Percentiles rank a stretch among this genome's conserved stretches.
phyloP scores from a whole-genome alignment of 2,888 invertebrate genomes.

The Agrilus mali region DNA sequence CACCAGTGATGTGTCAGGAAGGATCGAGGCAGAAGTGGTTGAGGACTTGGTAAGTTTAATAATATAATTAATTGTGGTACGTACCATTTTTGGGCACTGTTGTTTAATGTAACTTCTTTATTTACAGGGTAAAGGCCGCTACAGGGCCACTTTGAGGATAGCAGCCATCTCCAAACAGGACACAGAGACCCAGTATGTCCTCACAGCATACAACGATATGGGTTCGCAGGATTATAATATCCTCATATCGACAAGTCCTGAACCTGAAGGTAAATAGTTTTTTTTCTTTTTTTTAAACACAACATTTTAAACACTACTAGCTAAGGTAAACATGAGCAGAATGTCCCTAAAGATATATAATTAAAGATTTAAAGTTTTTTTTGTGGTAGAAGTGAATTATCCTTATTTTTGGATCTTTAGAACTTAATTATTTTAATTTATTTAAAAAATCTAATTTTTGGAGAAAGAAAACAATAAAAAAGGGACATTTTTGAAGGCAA shows the following conservation, averaged over 20 bases:
- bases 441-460: too few relatives aligned
- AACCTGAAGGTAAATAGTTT: slow-evolving; percentile 39
- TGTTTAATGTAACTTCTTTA: slow-evolving; percentile 6
- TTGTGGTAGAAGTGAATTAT: too few relatives aligned
- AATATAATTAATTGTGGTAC: slow-evolving; percentile 14
- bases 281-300: background rate
- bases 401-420: too few relatives aligned
- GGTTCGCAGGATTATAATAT: slow-evolving; percentile 53
- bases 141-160: slow-evolving; percentile 54
- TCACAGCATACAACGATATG: slow-evolving; percentile 55
- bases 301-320: too few relatives aligned
- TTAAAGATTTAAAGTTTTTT: too few relatives aligned
- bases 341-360: too few relatives aligned
- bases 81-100: background rate
- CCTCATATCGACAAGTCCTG: slow-evolving; percentile 52
- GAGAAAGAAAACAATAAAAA: too few relatives aligned
- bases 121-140: slow-evolving; percentile 50
- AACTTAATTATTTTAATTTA: too few relatives aligned
- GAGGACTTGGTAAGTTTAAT: slow-evolving; percentile 32
- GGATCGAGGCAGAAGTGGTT: slow-evolving; percentile 37
- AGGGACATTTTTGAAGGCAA: too few relatives aligned
- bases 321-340: too few relatives aligned
- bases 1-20: slow-evolving; percentile 34
- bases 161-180: slow-evolving; percentile 59
- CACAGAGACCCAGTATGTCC: slow-evolving; percentile 56